Conservation (phyloP, 2,797 vertebrate genomes). For the Gila robusta region DNA sequence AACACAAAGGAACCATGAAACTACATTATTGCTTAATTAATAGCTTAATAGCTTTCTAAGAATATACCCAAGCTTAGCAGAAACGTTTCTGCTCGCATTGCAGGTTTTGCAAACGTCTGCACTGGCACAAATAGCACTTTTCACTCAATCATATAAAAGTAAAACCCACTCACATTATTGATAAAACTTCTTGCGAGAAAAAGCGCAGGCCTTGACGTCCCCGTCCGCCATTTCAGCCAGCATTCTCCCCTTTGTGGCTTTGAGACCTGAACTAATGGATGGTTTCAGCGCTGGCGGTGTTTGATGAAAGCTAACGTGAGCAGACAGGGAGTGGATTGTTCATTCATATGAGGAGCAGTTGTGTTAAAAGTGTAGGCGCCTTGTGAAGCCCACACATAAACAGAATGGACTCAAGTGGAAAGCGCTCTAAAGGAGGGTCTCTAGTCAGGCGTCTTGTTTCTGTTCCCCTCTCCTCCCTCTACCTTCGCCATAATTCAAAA, state of each 20-base stretch:
- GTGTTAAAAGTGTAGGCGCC: slow-evolving; percentile 51
- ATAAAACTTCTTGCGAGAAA: slow-evolving; percentile 8
- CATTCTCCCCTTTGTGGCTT: background rate
- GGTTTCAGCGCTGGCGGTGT: slow-evolving; percentile 40
- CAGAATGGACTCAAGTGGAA: slow-evolving; percentile 35
- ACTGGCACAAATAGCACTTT: slow-evolving; percentile 16
- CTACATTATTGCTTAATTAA: too few species aligned
- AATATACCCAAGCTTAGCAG: too few species aligned
- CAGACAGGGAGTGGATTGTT: slow-evolving; percentile 59
- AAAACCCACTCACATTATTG: slow-evolving; percentile 30
- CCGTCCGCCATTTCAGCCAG: background rate
- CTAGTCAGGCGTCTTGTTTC: slow-evolving; percentile 45
- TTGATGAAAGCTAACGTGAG: slow-evolving; percentile 46
- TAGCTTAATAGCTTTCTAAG: too few species aligned
- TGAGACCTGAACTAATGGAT: slow-evolving; percentile 38
- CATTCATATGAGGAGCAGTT: slow-evolving; percentile 45
- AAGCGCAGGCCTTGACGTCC: slow-evolving; percentile 9
- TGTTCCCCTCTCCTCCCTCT: slow-evolving; percentile 18
- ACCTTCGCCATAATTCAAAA: slow-evolving; percentile 54
- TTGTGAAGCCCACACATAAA: slow-evolving; percentile 51
- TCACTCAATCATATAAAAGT: slow-evolving; percentile 16
- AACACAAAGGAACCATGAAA: too few species aligned
- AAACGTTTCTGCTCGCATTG: background rate
- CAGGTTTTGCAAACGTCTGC: background rate
- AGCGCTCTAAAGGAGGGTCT: slow-evolving; percentile 37